A percentile compares a stretch with the other conserved stretches of the same genome.
These are phyloP conservation scores for Myanophis thanlyinensis DNA, from an alignment of 2,113 vertebrate species.

Conservation along the genomic window DNA sequence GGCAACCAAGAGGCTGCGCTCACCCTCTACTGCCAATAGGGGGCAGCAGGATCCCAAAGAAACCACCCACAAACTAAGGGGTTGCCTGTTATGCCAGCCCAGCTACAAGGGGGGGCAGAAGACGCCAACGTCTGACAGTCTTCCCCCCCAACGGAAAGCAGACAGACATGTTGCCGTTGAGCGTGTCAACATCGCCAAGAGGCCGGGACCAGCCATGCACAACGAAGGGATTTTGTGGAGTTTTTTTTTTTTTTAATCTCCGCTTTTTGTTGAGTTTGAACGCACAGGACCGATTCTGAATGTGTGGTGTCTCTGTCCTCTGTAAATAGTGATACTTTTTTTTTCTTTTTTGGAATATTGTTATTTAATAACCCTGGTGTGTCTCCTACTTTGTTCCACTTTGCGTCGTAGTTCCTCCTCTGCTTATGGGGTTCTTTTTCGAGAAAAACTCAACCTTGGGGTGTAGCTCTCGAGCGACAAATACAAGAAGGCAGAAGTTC, in stretches of 20 bases:
- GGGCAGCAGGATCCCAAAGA: neutral
- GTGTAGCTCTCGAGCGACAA: too few relatives aligned
- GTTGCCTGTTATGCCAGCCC: neutral
- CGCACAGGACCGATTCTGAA: neutral
- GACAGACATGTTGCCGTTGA: too few relatives aligned
- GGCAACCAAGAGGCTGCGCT: conserved; percentile 75
- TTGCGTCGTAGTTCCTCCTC: neutral
- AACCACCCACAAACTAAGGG: neutral
- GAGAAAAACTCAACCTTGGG: neutral
- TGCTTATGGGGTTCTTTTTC: neutral
- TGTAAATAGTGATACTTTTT: conserved; percentile 23
- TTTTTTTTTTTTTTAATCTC: too few relatives aligned
- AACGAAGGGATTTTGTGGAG: too few relatives aligned
- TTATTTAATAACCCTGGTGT: neutral
- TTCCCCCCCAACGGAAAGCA: too few relatives aligned
- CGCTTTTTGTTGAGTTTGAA: neutral
- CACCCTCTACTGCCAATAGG: conserved; percentile 71
- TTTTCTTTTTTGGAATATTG: conserved; percentile 15
- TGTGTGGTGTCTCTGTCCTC: neutral
- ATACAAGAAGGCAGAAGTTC: too few relatives aligned
- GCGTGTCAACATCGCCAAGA: neutral
- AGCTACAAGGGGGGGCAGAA: neutral
- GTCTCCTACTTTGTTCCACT: neutral
- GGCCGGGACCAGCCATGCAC: neutral
- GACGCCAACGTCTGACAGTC: too few relatives aligned